Base-by-base conservation (phyloP, 2,113 vertebrate species). In the Chaetops frenatus region DNA sequence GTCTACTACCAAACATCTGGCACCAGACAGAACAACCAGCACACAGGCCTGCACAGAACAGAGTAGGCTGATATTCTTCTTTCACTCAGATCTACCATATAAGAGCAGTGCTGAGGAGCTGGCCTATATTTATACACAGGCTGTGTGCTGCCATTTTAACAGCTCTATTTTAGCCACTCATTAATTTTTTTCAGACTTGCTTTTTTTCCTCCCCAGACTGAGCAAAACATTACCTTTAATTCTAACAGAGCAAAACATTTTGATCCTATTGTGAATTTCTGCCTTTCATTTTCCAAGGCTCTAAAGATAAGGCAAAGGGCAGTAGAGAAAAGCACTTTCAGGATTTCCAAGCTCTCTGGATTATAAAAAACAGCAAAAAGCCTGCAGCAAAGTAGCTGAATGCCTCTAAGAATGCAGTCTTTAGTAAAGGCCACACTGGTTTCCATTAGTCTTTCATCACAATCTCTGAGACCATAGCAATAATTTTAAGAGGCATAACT, bases 101-200 rank as follows among this genome's bases (percentile, higher is more conserved):
- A 93, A 96, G 92, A 94, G 48, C 91, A 92, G 65, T 50, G 62
- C 81, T 87, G 91, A 84, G 54, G 50, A 92, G 91, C 66, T 90
- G 48, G 77, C 88, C 90, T 96, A 88, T 96, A 95, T 93, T 97
- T 97, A 96, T 44, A 96, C 82, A 78, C 86, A 60, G 64, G 31
- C 93, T 86, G 57, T 33, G 56, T 60, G 65, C 66, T 96, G 90
- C 90, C 92, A 79, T 95, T 96, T 95, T 90, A 96, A 90, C 86
- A 85, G 88, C 82, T 92, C 93, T 95, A 94, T 96, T 96, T 96
- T 90, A 90, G 86, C 90, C 28, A 48, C 92, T 67, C 76, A 40
- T 60, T 86, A 77, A 29, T 64, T 93, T 85, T 77, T 78, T 88
- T 56, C 62, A 64, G 33, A 66, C 56, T 73, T 80, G 36, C 31